These are phyloP conservation scores for Eristalinus aeneus DNA, from an alignment of 2,888 invertebrate genomes.

Conservation along the genomic window DNA sequence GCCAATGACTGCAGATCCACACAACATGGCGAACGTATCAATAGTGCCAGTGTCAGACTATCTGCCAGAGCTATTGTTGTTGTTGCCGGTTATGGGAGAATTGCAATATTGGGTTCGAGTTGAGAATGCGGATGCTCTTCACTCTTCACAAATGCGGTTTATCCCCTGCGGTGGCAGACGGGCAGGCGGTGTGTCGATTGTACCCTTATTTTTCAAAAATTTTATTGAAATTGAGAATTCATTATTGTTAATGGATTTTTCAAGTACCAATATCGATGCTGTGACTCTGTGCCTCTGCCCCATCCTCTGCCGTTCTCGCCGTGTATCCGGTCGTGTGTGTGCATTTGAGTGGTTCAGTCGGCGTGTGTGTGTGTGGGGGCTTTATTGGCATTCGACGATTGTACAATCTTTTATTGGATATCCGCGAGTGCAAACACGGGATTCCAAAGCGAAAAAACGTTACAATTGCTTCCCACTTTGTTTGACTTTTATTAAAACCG, in stretches of 20 bases:
- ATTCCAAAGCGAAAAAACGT: constrained; percentile 49
- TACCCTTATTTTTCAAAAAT: constrained; percentile 56
- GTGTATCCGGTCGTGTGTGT: neutral
- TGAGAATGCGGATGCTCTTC: constrained; percentile 31
- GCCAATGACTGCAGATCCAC: neutral
- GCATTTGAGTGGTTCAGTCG: neutral
- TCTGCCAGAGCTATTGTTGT: constrained; percentile 22
- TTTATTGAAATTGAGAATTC: constrained; percentile 71
- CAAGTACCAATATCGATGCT: constrained; percentile 69
- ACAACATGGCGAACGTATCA: neutral
- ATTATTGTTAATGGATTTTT: constrained; percentile 71
- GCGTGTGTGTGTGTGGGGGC: neutral
- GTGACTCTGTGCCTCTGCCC: constrained; percentile 30
- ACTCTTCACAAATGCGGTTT: constrained; percentile 29
- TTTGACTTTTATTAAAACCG: constrained; percentile 50
- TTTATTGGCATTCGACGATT: constrained; percentile 40
- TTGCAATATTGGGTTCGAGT: constrained; percentile 64
- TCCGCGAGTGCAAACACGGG: constrained; percentile 62
- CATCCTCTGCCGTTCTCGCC: neutral
- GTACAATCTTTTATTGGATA: constrained; percentile 62
- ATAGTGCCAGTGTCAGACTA: neutral
- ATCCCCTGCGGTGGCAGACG: neutral
- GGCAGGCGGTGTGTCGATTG: neutral
- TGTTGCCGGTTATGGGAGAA: constrained; percentile 42
- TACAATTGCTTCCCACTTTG: constrained; percentile 63